Evolutionary conservation across 1,140 invertebrate genomes (phyloP), one percentile per base, ranked within the genome.

Genomic region (Harpegnathos saltator): DNA sequence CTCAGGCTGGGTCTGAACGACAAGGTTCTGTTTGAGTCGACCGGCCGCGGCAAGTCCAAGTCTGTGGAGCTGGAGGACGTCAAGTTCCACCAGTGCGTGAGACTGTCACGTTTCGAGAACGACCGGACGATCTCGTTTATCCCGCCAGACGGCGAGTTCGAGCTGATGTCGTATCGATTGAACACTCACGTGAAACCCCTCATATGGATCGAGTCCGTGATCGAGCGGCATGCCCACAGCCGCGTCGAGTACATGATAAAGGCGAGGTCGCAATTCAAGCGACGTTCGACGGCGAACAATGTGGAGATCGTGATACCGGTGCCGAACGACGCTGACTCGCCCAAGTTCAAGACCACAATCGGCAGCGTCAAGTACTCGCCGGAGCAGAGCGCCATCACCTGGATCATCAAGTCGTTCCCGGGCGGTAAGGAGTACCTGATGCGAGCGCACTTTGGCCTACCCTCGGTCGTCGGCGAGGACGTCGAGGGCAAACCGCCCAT

Each of bases 161-260:
- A 99, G 93, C 94, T 99, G n/a, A 99, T 99, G 99, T 99, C 99
- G 0, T 99, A 99, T 94, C 96, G 99, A 68, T 94, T 99, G 4
- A 99, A 99, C 91, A 99, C 99, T 5, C 98, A 99, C 94, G 98
- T 98, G 0, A 99, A 99, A 92, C 99, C 99, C 0, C 93, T 99
- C 29, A 99, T 99, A 91, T 99, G 99, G 99, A 99, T 99, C 85
- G 99, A 99, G 93, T 99, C 99, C 29, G 99, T 99, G 1, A 99
- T 99, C 86, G 99, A 99, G 93, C 96, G 98, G n/a, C 98, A 99
- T 95, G 98, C 97, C 29, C 99, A 99, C 94, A 99, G 98, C 83
- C 95, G 99, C 72, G 98, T 99, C 0, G 99, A 99, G 91, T 99
- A 99, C 92, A 99, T 99, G 99, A 99, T 99, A 19, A 99, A 99